Base-by-base conservation (phyloP, 2,888 invertebrate species). In the Epinotia bilunana region DNA sequence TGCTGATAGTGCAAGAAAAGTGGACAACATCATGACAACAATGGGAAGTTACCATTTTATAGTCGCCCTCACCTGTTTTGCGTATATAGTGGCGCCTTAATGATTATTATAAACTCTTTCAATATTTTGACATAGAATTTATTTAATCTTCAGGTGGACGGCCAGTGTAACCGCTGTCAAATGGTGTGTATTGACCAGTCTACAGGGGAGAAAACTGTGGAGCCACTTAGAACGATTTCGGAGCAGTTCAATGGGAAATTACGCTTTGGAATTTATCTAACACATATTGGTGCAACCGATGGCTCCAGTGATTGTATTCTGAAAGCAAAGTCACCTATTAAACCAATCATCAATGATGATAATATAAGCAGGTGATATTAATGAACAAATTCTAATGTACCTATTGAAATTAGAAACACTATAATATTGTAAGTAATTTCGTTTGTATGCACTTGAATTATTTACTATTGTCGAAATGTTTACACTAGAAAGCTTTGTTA, bases 151-250 rank as follows among this genome's bases (percentile, higher is more conserved):
- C 91, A 97, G 96, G 96, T 96, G 70, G 96, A 96, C 80, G 98
- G 97, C 0, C 95, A 95, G 60, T 99, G 99, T 85, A 96, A 96
- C 0, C 95, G 99, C 72, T 99, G 99, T 87, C 98, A 98, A 90
- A 99, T 99, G 98, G 97, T 99, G 76, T 99, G 99, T 87, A 97
- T 99, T 77, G 97, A 99, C 90, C 99, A 98, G 91, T 93, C 95
- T 62, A 97, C 97, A 2, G 98, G 98, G 0, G 93, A 95, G 79
- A 97, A 96, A 83, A 97, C 97, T 0, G 95, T 96, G 0, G 98
- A 98, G 86, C 97, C 98, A 0, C 88, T 98, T 13, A 94, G 96
- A 78, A 97, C 97, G 1, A 95, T 98, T 79, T 96, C 97, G 0
- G 95, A 95, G 83, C 95, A 96, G 82, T 96, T 97, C 83, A 95